A percentile compares a stretch with the other conserved stretches of the same genome.
These are phyloP conservation scores for Aphelenchoides avenae DNA, from an alignment of 1,140 invertebrate genomes.

Conservation along the genomic window DNA sequence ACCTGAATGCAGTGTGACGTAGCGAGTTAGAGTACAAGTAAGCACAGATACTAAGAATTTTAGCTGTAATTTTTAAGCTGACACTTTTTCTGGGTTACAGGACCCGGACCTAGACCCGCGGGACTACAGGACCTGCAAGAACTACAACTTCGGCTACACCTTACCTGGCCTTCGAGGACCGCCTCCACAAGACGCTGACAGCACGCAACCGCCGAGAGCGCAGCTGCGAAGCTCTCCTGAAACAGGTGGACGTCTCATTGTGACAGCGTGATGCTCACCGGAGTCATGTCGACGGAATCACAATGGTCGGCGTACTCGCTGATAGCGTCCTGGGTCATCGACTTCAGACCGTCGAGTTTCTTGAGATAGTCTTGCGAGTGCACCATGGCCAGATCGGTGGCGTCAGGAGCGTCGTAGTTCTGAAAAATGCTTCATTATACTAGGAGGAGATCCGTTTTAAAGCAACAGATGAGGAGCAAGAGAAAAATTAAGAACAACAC, in stretches of 20 bases:
- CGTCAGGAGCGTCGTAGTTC: background rate
- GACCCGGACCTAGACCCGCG: no score
- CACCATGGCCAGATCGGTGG: background rate
- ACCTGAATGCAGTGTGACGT: no score
- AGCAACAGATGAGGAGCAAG: no score
- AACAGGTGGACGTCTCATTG: background rate
- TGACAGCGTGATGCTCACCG: no score
- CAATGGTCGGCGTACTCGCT: slow-evolving; percentile 1
- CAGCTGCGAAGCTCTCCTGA: background rate
- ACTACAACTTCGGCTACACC: no score
- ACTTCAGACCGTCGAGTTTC: background rate
- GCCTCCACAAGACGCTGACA: slow-evolving; percentile 4
- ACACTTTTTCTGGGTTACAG: no score
- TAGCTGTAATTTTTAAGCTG: no score
- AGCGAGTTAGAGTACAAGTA: no score
- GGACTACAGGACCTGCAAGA: no score
- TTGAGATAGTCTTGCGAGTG: slow-evolving; percentile 1
- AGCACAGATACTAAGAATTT: no score
- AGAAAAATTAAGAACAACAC: background rate
- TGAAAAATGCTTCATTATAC: no score
- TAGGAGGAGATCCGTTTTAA: no score
- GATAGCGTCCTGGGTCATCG: background rate
- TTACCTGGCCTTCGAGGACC: background rate
- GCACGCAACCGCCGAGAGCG: slow-evolving; percentile 1
- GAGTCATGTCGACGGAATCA: background rate